These are phyloP conservation scores for Coranthus polyacanthus DNA, from an alignment of 2,797 vertebrate genomes.

Conservation along the genomic window DNA sequence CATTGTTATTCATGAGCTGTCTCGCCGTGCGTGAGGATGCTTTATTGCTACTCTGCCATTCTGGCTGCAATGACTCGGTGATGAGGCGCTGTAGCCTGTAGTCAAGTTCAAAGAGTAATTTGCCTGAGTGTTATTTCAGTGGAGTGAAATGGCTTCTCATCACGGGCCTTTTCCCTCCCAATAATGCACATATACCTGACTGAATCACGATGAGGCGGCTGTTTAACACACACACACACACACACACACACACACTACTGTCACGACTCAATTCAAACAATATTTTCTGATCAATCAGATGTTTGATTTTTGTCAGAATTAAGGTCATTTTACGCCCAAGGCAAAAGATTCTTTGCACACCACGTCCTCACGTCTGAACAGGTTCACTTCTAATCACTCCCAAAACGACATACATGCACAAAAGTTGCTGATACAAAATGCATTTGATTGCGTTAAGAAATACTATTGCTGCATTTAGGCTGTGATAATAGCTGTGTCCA, in stretches of 20 bases:
- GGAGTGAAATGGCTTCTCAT: slow-evolving; percentile 69
- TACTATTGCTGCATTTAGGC: too few relatives aligned
- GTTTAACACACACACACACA: slow-evolving; percentile 46
- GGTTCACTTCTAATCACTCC: too few relatives aligned
- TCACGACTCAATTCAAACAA: too few relatives aligned
- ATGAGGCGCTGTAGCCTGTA: slow-evolving; percentile 73
- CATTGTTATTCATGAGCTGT: slow-evolving; percentile 79
- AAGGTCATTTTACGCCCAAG: too few relatives aligned
- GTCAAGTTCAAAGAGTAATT: slow-evolving; percentile 78
- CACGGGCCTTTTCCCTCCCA: slow-evolving; percentile 47
- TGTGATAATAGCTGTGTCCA: too few relatives aligned
- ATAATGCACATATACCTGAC: slow-evolving; percentile 47
- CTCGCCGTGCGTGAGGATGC: slow-evolving; percentile 57
- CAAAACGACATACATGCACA: too few relatives aligned
- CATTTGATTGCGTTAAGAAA: too few relatives aligned
- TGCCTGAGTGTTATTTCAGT: slow-evolving; percentile 74
- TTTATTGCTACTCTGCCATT: slow-evolving; percentile 76
- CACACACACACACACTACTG: slow-evolving; percentile 21
- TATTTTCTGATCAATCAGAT: too few relatives aligned
- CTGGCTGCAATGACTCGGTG: slow-evolving; percentile 71
- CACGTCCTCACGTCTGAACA: too few relatives aligned
- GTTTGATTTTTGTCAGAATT: too few relatives aligned
- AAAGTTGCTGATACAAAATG: too few relatives aligned
- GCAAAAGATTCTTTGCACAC: too few relatives aligned
- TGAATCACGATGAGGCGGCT: slow-evolving; percentile 47